Conservation (phyloP, 2,888 invertebrate species). For the Eledona agricola region DNA sequence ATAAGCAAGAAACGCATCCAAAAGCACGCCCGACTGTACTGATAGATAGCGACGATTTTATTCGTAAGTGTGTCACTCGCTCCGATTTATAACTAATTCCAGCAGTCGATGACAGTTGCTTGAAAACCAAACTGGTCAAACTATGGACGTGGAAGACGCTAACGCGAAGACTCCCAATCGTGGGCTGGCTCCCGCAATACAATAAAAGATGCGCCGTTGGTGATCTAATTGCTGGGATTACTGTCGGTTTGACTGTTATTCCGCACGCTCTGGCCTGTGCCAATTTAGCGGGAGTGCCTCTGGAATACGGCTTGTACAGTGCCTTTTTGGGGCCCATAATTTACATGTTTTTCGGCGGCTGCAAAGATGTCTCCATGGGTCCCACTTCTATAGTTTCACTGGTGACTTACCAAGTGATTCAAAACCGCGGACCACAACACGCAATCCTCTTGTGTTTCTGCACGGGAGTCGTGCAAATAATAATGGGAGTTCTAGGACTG, state of each 20-base stretch:
- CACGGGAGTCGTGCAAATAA: constrained; percentile 76
- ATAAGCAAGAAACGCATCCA: too few relatives aligned
- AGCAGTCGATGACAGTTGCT: too few relatives aligned
- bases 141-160: too few relatives aligned
- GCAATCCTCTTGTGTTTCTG: constrained; percentile 80
- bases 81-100: too few relatives aligned
- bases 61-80: too few relatives aligned
- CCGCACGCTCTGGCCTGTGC: constrained; percentile 88
- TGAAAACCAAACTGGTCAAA: too few relatives aligned
- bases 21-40: too few relatives aligned
- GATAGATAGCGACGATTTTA: too few relatives aligned
- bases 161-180: constrained; percentile 78
- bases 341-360: constrained; percentile 89
- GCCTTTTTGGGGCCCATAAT: constrained; percentile 66
- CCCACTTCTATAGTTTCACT: constrained; percentile 92
- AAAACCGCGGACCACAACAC: constrained; percentile 71
- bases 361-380: constrained; percentile 91
- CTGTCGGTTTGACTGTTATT: constrained; percentile 92
- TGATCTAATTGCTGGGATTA: constrained; percentile 89
- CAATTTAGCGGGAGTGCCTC: constrained; percentile 72
- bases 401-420: constrained; percentile 81
- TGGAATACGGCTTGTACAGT: constrained; percentile 65
- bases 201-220: constrained; percentile 78
- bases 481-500: constrained; percentile 84
- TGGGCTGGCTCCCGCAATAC: constrained; percentile 82